Conservation (phyloP, 2,797 vertebrate genomes). For the Fistularia tabacaria region DNA sequence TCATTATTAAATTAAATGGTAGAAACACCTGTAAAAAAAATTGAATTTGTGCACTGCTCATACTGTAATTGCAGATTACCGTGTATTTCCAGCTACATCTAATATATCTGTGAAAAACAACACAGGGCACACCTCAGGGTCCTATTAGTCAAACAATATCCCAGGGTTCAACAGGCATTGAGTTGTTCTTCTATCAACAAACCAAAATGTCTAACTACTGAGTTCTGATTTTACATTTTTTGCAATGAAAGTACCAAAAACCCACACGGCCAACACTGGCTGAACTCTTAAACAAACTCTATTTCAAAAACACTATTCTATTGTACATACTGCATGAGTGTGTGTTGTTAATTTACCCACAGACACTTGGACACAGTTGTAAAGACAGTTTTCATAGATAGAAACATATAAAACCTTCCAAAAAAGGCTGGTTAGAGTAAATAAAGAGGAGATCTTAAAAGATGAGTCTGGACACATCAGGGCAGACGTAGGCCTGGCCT, state of each 20-base stretch:
- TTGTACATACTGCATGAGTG: conserved; percentile 47
- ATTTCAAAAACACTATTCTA: conserved; percentile 54
- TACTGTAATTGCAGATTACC: too few relatives aligned
- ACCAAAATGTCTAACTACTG: conserved; percentile 21
- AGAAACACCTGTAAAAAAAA: too few relatives aligned
- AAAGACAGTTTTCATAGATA: conserved; percentile 66
- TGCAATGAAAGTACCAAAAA: conserved; percentile 54
- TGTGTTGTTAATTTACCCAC: conserved; percentile 54
- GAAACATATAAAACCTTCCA: conserved; percentile 73
- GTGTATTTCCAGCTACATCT: too few relatives aligned
- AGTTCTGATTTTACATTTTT: conserved; percentile 47
- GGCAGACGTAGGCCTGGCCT: conserved; percentile 35
- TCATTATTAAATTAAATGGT: too few relatives aligned
- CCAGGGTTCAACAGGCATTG: too few relatives aligned
- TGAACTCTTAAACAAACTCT: conserved; percentile 48
- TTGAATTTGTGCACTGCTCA: too few relatives aligned
- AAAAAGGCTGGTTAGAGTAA: conserved; percentile 54
- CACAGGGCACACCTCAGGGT: background rate
- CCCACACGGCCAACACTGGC: conserved; percentile 38
- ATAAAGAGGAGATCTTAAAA: conserved; percentile 54
- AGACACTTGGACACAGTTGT: conserved; percentile 43
- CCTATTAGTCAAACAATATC: background rate
- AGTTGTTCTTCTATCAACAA: background rate
- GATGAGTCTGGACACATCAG: conserved; percentile 5
- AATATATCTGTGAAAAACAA: too few relatives aligned